Base-by-base conservation (phyloP, 2,113 vertebrate species). In the Tympanuchus pallidicinctus region DNA sequence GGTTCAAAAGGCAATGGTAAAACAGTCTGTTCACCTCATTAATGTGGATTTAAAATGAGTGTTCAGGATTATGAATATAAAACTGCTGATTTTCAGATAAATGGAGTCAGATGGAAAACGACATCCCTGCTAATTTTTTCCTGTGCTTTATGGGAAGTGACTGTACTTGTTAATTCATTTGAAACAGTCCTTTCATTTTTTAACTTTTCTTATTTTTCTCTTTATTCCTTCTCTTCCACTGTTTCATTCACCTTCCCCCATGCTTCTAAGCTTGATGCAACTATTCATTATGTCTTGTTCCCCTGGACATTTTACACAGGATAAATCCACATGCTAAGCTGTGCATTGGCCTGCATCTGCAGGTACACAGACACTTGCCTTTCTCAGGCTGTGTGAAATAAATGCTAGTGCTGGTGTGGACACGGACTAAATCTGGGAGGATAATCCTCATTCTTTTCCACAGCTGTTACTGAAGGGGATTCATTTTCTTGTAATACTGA, bases 61-160 rank as follows among this genome's bases (percentile, higher is more conserved):
- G 66, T 64, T 75, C 25, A 54, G 60, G 48, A 79, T 84, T 82
- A 52, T 2, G 16, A 80, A 30, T 72, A 91, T 59, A 89, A 82
- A 95, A 78, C 27, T 61, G 79, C 86, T 92, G 79, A 88, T 94
- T 94, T 87, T 52, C 64, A 92, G 78, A 92, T 82, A 92, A 95
- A 94, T 20, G 42, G 78, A 93, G 42, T 83, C 72, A 92, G 84
- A 90, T 86, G 72, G 81, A 63, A 15, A 81, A 65, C 28, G 67
- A 71, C 1, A 0, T 91, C 52, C 82, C 43, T 85, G 73, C 60
- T 86, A 34, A 92, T 89, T 95, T 92, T 94, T 94, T 92, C 69
- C 42, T 75, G 24, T 81, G 73, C 50, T 85, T 89, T 38, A 93
- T 86, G 67, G 60, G 8, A 84, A 79, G 63, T 86, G 84, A 83